Percentiles rank a stretch among this genome's conserved stretches.
Conservation (phyloP, 2,113 vertebrate genomes). For the Narcine bancroftii region DNA sequence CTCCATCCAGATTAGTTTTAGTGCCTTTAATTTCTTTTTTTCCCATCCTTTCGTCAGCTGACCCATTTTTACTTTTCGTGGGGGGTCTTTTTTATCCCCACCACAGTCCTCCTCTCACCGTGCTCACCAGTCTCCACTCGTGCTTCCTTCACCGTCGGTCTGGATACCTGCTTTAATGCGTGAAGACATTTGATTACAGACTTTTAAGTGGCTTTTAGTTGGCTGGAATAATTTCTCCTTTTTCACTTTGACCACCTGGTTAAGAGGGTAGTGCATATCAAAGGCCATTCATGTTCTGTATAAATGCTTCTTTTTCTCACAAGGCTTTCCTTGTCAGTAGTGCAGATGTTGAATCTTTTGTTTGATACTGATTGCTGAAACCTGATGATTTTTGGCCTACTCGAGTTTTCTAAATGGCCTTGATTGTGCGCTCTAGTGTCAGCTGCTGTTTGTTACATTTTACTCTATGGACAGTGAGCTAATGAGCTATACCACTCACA, state of each 20-base stretch:
- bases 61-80: too few relatives aligned
- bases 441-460: not conserved
- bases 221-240: not conserved
- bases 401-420: not conserved
- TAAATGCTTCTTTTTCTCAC: not conserved
- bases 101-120: too few relatives aligned
- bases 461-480: not conserved
- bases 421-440: not conserved
- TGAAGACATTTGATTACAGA: not conserved
- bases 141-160: too few relatives aligned
- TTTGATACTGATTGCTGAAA: not conserved
- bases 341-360: not conserved
- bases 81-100: too few relatives aligned
- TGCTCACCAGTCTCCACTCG: not conserved
- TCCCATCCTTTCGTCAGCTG: too few relatives aligned
- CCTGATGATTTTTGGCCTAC: not conserved
- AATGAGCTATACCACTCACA: not conserved
- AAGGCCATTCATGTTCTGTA: too few relatives aligned
- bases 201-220: not conserved
- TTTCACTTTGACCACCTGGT: not conserved
- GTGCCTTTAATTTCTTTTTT: too few relatives aligned
- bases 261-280: not conserved
- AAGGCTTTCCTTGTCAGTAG: not conserved
- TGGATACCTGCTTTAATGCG: too few relatives aligned
- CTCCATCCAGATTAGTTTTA: too few relatives aligned